A percentile compares a stretch with the other conserved stretches of the same genome.
Conservation (phyloP, 1,140 invertebrate genomes). For the Pachyrhynchus sulphureomaculatus region DNA sequence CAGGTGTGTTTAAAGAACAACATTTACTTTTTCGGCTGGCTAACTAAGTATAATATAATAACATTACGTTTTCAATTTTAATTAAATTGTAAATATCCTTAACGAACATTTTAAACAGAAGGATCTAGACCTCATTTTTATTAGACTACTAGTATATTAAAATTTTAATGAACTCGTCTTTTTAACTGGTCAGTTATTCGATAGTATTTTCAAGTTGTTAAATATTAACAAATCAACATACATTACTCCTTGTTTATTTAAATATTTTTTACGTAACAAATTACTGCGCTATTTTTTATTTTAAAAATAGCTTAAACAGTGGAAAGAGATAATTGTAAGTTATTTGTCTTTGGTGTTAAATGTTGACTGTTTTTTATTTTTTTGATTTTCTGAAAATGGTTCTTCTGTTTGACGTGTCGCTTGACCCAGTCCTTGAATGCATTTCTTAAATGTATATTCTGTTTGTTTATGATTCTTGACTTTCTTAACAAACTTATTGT, state of each 20-base stretch:
- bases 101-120: no score
- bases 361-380: conserved; percentile 36
- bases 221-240: background rate
- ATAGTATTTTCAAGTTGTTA: no score
- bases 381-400: conserved; percentile 1
- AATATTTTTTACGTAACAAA: conserved; percentile 21
- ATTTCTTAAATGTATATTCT: background rate
- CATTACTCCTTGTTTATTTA: background rate
- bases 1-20: no score
- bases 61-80: no score
- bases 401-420: conserved; percentile 12
- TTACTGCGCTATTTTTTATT: conserved; percentile 46
- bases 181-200: no score
- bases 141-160: no score
- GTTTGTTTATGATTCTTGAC: background rate
- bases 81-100: no score
- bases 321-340: conserved; percentile 48
- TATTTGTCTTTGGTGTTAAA: conserved; percentile 45
- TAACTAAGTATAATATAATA: no score
- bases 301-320: conserved; percentile 44
- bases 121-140: no score
- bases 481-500: background rate
- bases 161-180: no score
- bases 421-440: conserved; percentile 9
- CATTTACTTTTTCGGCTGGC: no score